Evolutionary conservation across 2,113 vertebrate genomes (phyloP).

Genomic region (Saimiri boliviensis): DNA sequence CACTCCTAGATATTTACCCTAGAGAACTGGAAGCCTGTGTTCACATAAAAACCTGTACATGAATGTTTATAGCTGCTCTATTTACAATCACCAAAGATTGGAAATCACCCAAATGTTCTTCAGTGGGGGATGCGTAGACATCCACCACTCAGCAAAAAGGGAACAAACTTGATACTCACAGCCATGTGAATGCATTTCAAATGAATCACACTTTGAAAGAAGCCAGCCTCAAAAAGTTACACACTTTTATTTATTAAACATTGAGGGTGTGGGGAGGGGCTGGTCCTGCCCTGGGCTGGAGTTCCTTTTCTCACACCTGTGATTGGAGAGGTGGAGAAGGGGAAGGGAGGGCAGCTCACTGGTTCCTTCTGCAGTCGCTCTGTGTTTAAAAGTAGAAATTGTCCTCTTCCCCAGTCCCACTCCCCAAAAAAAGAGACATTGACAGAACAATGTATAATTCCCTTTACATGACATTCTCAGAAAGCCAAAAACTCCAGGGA

Average conservation of each 20-base stretch:
- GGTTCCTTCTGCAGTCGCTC: not conserved
- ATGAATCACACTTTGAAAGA: not conserved
- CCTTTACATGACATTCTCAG: not conserved
- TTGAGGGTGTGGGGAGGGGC: not conserved
- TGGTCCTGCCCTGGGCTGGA: not conserved
- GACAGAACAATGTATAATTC: not conserved
- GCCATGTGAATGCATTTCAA: not conserved
- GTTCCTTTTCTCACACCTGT: conserved; percentile 14
- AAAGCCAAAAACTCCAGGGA: not conserved
- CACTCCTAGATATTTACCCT: not conserved
- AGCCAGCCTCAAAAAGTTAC: not conserved
- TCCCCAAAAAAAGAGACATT: too few relatives aligned
- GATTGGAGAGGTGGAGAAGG: not conserved
- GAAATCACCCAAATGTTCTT: not conserved
- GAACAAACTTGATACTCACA: not conserved
- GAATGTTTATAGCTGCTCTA: not conserved
- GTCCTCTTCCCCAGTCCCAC: not conserved
- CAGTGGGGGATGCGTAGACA: not conserved
- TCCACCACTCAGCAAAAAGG: not conserved
- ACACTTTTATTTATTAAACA: conserved; percentile 93
- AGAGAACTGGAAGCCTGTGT: not conserved
- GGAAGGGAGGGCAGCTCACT: not conserved
- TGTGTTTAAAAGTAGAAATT: conserved; percentile 27
- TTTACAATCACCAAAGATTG: not conserved
- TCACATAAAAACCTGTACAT: not conserved